phyloP scores from a whole-genome alignment of 1,140 invertebrate species.

The Bombus terrestris region DNA sequence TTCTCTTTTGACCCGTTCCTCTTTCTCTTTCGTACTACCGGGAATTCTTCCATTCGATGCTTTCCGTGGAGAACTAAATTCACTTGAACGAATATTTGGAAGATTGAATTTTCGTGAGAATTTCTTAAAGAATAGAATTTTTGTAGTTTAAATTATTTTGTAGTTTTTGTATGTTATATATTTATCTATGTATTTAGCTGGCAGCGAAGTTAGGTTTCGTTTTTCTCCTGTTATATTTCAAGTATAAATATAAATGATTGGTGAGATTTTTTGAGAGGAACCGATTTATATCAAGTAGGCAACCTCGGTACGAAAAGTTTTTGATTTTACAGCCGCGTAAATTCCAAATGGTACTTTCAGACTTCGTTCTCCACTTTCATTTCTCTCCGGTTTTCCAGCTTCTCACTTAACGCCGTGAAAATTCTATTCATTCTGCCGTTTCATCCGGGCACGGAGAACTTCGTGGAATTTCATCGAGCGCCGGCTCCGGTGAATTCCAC shows the following conservation, averaged over 20 bases:
- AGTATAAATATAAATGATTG: neutral
- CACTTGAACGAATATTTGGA: constrained; percentile 17
- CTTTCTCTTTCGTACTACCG: constrained; percentile 10
- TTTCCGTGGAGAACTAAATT: constrained; percentile 4
- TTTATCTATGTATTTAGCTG: neutral
- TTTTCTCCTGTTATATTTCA: neutral
- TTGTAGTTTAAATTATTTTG: neutral
- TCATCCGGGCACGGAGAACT: constrained; percentile 61
- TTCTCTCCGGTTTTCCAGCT: constrained; percentile 53
- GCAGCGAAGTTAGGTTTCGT: neutral
- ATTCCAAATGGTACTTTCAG: constrained; percentile 51
- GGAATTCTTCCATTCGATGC: constrained; percentile 42
- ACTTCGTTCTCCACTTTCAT: constrained; percentile 38
- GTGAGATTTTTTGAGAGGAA: constrained; percentile 10
- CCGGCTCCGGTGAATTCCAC: constrained; percentile 62
- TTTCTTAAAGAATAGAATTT: neutral
- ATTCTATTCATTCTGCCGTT: constrained; percentile 64
- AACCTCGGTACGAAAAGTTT: constrained; percentile 61
- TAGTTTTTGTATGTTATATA: too few species aligned
- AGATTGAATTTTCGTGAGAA: neutral
- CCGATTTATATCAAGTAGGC: constrained; percentile 43
- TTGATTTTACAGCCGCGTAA: constrained; percentile 66
- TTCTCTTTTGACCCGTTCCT: neutral
- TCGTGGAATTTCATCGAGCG: constrained; percentile 76
- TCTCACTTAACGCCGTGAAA: constrained; percentile 60